phyloP scores from a whole-genome alignment of 2,113 vertebrate species.

The Cathartes aura region DNA sequence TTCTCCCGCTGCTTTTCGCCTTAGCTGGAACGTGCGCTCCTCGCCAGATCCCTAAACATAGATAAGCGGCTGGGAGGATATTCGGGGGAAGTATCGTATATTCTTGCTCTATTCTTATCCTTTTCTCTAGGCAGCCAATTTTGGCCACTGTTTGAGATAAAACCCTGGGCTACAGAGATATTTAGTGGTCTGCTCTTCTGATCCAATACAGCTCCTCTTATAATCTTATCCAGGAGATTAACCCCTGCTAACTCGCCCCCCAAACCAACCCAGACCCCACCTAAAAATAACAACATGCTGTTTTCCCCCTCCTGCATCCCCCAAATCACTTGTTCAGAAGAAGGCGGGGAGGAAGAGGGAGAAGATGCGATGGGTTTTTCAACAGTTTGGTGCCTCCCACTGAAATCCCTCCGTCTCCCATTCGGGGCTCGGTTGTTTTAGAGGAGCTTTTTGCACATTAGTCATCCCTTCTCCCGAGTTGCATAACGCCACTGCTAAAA shows the following conservation, averaged over 20 bases:
- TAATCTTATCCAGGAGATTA: not conserved
- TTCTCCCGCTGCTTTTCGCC: not conserved
- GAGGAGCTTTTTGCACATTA: conserved; percentile 65
- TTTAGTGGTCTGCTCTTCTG: not conserved
- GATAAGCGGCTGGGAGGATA: conserved; percentile 29
- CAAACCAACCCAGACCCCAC: not conserved
- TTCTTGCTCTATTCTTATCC: conserved; percentile 61
- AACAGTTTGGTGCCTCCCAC: conserved; percentile 50
- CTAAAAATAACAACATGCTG: not conserved
- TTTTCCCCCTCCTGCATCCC: not conserved
- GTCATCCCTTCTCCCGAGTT: conserved; percentile 65
- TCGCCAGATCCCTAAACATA: conserved; percentile 25
- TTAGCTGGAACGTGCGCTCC: not conserved
- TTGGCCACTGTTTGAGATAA: conserved; percentile 45
- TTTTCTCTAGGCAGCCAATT: conserved; percentile 46
- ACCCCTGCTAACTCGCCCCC: not conserved
- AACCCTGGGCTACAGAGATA: not conserved
- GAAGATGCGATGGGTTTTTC: conserved; percentile 9
- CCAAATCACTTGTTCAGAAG: not conserved
- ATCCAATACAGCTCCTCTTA: not conserved
- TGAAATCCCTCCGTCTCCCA: conserved; percentile 49
- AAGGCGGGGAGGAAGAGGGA: not conserved
- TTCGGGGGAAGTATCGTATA: conserved; percentile 40
- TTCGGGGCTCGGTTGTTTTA: conserved; percentile 21
- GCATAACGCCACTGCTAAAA: conserved; percentile 79